These are phyloP conservation scores for Sylvilagus bachmani DNA, from an alignment of 2,113 vertebrate genomes.

Conservation along the genomic window DNA sequence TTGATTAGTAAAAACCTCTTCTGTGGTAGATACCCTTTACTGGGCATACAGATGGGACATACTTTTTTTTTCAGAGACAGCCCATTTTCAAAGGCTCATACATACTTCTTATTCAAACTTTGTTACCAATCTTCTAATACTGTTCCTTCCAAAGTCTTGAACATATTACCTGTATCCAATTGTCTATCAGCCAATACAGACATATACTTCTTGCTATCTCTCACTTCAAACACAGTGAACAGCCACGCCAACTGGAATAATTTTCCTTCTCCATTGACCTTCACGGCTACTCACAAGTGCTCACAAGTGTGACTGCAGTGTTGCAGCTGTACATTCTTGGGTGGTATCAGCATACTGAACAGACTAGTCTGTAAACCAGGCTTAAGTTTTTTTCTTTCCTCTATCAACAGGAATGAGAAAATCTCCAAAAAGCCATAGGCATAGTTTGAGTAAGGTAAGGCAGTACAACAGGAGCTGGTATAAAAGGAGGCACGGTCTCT, in stretches of 20 bases:
- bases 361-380: background rate
- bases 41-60: background rate
- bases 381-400: background rate
- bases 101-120: background rate
- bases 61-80: background rate
- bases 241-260: background rate
- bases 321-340: background rate
- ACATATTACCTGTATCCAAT: background rate
- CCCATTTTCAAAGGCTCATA: background rate
- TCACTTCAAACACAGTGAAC: background rate
- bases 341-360: background rate
- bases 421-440: background rate
- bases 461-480: background rate
- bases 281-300: background rate
- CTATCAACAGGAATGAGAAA: background rate
- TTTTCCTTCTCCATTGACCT: background rate
- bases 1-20: background rate
- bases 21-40: background rate
- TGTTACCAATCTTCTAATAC: background rate
- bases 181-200: background rate
- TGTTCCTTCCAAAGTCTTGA: background rate
- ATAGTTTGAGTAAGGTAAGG: background rate
- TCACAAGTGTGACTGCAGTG: too few relatives aligned
- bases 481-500: background rate
- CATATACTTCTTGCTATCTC: background rate